These are phyloP conservation scores for Cavia aperea DNA, from an alignment of 2,113 vertebrate species.

Conservation along the genomic window DNA sequence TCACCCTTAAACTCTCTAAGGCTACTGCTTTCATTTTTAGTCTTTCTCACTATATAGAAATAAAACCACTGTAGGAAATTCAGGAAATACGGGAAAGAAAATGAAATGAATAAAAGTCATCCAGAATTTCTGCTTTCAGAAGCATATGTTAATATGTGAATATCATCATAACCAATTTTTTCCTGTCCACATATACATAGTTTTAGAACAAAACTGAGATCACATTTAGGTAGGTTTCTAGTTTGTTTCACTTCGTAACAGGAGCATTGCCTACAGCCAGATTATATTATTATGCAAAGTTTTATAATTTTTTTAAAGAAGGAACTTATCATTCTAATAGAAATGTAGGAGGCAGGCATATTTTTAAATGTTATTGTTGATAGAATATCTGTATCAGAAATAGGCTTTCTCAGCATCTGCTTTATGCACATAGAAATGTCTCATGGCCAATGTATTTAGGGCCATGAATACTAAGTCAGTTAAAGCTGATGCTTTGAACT, in stretches of 20 bases:
- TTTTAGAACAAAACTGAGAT: not conserved
- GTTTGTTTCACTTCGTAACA: not conserved
- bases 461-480: not conserved
- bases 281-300: not conserved
- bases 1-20: conserved; percentile 26
- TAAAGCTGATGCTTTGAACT: conserved; percentile 5
- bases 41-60: conserved; percentile 23
- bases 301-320: not conserved
- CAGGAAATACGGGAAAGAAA: not conserved
- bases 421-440: not conserved
- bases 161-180: not conserved
- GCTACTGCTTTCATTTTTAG: conserved; percentile 27
- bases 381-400: conserved; percentile 3
- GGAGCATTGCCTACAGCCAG: not conserved
- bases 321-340: not conserved
- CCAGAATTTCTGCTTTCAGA: not conserved
- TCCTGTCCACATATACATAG: not conserved
- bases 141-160: not conserved
- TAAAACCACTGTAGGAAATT: not conserved
- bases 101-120: not conserved
- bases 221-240: not conserved
- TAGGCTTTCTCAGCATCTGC: not conserved
- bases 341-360: not conserved
- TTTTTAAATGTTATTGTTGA: not conserved
- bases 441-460: not conserved